Evolutionary conservation across 2,113 vertebrate genomes (phyloP), one percentile per base, ranked within the genome.

Genomic region (Physeter macrocephalus): DNA sequence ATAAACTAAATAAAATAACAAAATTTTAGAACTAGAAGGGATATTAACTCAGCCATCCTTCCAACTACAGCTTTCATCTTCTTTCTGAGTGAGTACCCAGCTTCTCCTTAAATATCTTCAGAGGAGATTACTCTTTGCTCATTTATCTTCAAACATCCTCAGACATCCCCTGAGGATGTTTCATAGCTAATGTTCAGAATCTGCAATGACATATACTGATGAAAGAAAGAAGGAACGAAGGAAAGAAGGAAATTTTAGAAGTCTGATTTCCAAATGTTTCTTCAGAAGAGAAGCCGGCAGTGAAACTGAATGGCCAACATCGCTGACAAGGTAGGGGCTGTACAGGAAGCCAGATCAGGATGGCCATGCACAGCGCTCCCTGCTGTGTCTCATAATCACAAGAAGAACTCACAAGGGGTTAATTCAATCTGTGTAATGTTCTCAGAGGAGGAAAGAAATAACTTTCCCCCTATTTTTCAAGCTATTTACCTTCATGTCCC

Each of bases 401-500:
- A 85, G 57, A 83, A 75, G 31, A 93, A 93, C 94, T 90, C 82
- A 61, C 57, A 61, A 80, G 36, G 36, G 57, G 21, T 94, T 95
- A 29, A 5, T 75, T 93, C 61, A 41, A 46, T 69, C 85, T 90
- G 11, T 61, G 75, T 74, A 72, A 34, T 90, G 5, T 66, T 97
- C 94, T 95, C 84, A 74, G 25, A 78, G 49, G 64, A 87, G 61
- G 91, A 94, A 49, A 97, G 25, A 92, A 97, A 96, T 66, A 94
- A 80, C 8, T 81, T 95, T 71, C 27, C 27, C 46, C 93, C 61
- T 92, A 84, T 96, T 97, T 98, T 98, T 95, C 36, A 97, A 94
- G 94, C 96, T 97, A 97, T 83, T 98, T 98, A 96, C 49, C 41
- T 69, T 97, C 69, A 82, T 34, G 34, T 89, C 29, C 97, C 85